Base-by-base conservation (phyloP, 1,140 invertebrate species). In the Caenorhabditis brenneri region DNA sequence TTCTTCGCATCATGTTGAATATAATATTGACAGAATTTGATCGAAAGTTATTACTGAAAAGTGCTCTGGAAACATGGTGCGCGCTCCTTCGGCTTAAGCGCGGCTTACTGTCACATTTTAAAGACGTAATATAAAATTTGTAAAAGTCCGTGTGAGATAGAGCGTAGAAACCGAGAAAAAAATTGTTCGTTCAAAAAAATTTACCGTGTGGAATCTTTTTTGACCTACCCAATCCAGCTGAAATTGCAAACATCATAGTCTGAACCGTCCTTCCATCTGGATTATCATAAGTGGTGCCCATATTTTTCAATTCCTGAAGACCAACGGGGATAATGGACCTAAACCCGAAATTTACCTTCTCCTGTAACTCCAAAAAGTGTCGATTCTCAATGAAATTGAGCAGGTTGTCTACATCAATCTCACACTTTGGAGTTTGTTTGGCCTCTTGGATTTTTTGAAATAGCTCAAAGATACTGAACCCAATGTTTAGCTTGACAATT, bases 331-430 rank as follows among this genome's bases (percentile, higher is more conserved):
- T n/a, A n/a, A n/a, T 16, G 19, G 22, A 51, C 6, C 49, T 49
- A 6, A 51, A n/a, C n/a, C 49, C 19, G 3, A 19, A 5, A 51
- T n/a, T 36, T n/a, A 27, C 58, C 58, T 36, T 65, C 19, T 65
- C 58, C 16, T 65, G 31, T 22, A 65, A 36, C 19, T 65, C 58
- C 29, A 65, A 65, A 65, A 65, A 65, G 31, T 65, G 58, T 65
- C 58, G 58, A 65, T 33, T 65, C 19, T 65, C 58, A 15, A 65
- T 39, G 16, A 65, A 65, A 39, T 39, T 65, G 31, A 65, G 7
- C 12, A 65, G 16, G 19, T 65, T 22, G 9, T 65, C 33, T 1
- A 36, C 3, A 22, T 65, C 58, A 22, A 65, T 65, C 22, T 65
- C 58, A 65, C 58, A 65, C 19, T 65, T 65, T 33, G 58, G 58